A percentile compares a stretch with the other conserved stretches of the same genome.
Conservation (phyloP, 2,888 invertebrate genomes). For the Hirtodrosophila confusa region DNA sequence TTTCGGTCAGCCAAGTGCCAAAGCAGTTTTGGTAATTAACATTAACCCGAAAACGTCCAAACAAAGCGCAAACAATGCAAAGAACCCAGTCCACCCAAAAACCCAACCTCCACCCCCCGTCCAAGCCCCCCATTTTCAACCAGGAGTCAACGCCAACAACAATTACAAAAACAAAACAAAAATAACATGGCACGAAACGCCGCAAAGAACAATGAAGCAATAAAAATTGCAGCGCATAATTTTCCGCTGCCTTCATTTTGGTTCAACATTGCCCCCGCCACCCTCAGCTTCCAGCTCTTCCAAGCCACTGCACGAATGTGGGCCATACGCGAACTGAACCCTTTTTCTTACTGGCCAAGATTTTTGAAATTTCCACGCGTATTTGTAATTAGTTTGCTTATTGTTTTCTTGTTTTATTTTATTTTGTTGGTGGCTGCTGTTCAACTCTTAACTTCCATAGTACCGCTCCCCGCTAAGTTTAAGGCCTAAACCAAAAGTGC, state of each 20-base stretch:
- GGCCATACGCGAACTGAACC: constrained; percentile 48
- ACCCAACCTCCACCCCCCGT: not conserved
- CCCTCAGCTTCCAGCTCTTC: not conserved
- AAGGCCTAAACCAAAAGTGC: not conserved
- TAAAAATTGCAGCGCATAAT: constrained; percentile 81
- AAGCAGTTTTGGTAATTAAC: constrained; percentile 79
- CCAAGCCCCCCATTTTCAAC: not conserved
- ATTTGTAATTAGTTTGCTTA: constrained; percentile 76
- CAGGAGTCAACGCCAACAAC: constrained; percentile 36
- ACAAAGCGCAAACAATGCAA: constrained; percentile 65
- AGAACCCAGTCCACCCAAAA: constrained; percentile 52
- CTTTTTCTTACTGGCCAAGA: constrained; percentile 55
- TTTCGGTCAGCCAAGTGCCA: constrained; percentile 72
- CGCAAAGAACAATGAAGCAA: constrained; percentile 76
- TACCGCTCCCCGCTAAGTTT: too few species aligned
- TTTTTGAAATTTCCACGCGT: constrained; percentile 72
- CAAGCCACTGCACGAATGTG: constrained; percentile 15
- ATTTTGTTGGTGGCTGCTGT: constrained; percentile 3
- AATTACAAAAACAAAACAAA: constrained; percentile 28
- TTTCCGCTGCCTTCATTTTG: constrained; percentile 61
- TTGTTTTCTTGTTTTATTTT: constrained; percentile 45
- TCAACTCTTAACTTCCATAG: constrained; percentile 3
- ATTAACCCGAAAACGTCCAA: constrained; percentile 75
- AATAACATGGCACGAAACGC: constrained; percentile 24
- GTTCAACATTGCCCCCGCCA: constrained; percentile 6